phyloP scores from a whole-genome alignment of 2,113 vertebrate genomes.

The Poeciliopsis prolifica region DNA sequence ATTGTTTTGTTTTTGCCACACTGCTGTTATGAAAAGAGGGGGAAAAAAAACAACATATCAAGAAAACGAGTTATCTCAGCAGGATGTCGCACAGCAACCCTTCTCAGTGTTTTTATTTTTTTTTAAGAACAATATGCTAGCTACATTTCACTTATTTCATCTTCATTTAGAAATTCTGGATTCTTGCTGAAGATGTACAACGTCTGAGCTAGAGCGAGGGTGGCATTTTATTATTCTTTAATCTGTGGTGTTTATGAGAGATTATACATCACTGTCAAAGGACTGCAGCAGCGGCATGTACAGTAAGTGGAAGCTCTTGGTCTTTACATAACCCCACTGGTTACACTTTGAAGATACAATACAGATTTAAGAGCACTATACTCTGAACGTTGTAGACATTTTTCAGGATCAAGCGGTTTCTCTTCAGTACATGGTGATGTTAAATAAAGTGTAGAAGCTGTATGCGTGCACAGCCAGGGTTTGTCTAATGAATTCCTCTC shows the following conservation, averaged over 20 bases:
- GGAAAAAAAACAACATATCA: constrained; percentile 20
- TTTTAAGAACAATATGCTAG: constrained; percentile 50
- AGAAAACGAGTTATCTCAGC: constrained; percentile 67
- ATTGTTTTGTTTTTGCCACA: constrained; percentile 39
- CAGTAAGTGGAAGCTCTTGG: constrained; percentile 14
- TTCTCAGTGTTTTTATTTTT: constrained; percentile 29
- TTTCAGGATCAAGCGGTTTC: constrained; percentile 7
- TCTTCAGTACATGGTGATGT: constrained; percentile 17
- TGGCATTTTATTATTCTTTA: constrained; percentile 45
- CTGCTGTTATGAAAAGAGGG: constrained; percentile 25
- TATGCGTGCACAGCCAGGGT: constrained; percentile 19
- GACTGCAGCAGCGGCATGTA: constrained; percentile 28
- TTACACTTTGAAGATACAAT: constrained; percentile 3
- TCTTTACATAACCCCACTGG: neutral
- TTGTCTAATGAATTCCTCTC: constrained; percentile 40
- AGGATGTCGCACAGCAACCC: constrained; percentile 33
- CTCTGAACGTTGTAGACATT: constrained; percentile 12
- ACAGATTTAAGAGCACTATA: constrained; percentile 17
- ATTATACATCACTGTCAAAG: constrained; percentile 38
- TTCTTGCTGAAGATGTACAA: constrained; percentile 18
- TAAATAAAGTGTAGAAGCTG: constrained; percentile 10
- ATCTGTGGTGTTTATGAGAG: constrained; percentile 36
- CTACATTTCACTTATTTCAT: constrained; percentile 53
- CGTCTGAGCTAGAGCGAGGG: constrained; percentile 13
- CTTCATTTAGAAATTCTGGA: constrained; percentile 47